Evolutionary conservation across 2,888 invertebrate species (phyloP).

Genomic region (Aphidoletes aphidimyza): DNA sequence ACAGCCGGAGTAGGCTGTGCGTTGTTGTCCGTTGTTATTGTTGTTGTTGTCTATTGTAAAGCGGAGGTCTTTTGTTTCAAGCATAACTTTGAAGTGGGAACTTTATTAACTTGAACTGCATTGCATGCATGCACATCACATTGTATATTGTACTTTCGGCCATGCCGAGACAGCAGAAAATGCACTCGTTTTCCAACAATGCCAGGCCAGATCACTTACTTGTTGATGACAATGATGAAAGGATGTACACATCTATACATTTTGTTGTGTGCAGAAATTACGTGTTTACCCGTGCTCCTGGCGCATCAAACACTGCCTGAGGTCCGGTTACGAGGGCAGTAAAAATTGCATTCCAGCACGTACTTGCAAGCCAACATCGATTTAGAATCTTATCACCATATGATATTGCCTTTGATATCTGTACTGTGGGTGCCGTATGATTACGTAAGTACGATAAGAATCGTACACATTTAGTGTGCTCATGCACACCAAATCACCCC

Average conservation of each 20-base stretch:
- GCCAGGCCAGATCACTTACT: not conserved
- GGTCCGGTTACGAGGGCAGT: too few relatives aligned
- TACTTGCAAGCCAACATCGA: not conserved
- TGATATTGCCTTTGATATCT: not conserved
- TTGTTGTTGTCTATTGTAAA: not conserved
- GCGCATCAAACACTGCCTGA: not conserved
- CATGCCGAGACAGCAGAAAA: constrained; percentile 11
- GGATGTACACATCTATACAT: too few relatives aligned
- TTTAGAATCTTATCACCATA: not conserved
- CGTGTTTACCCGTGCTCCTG: not conserved
- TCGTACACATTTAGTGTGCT: too few relatives aligned
- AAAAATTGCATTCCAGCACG: not conserved
- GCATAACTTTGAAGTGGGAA: not conserved
- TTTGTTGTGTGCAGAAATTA: too few relatives aligned
- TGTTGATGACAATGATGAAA: not conserved
- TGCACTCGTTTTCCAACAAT: not conserved
- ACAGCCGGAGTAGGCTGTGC: not conserved
- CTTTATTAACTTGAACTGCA: constrained; percentile 5
- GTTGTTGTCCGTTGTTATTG: not conserved
- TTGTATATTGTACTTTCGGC: too few relatives aligned
- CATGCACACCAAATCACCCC: too few relatives aligned
- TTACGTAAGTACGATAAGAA: too few relatives aligned
- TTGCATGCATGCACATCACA: not conserved
- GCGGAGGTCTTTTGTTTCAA: not conserved
- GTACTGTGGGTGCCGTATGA: too few relatives aligned